Evolutionary conservation across 2,797 vertebrate genomes (phyloP).

Genomic region (Lophius americanus): DNA sequence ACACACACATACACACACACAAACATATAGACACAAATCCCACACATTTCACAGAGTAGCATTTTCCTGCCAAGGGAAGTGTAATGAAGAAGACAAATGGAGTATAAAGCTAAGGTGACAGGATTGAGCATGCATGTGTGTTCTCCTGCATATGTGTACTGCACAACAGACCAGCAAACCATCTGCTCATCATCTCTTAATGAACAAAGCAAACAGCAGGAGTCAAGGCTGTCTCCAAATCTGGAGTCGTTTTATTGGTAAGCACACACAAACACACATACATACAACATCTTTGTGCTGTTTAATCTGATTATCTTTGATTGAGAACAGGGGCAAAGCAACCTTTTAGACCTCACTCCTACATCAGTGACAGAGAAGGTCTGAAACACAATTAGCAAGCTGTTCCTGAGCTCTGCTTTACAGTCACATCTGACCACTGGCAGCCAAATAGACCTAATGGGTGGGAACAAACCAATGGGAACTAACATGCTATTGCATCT

Average conservation of each 20-base stretch:
- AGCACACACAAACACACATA: slow-evolving; percentile 66
- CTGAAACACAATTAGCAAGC: slow-evolving; percentile 83
- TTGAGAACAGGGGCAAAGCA: slow-evolving; percentile 82
- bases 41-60: slow-evolving; percentile 78
- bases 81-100: slow-evolving; percentile 91
- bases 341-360: slow-evolving; percentile 80
- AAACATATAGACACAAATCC: slow-evolving; percentile 39
- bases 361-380: slow-evolving; percentile 81
- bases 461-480: slow-evolving; percentile 80
- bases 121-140: slow-evolving; percentile 55
- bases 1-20: slow-evolving; percentile 25
- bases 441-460: slow-evolving; percentile 80
- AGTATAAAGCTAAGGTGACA: slow-evolving; percentile 87
- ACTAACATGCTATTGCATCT: slow-evolving; percentile 69
- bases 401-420: slow-evolving; percentile 80
- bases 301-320: slow-evolving; percentile 84
- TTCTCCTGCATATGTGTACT: slow-evolving; percentile 61
- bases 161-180: slow-evolving; percentile 85
- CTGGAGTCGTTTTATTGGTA: slow-evolving; percentile 83
- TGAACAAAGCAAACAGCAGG: slow-evolving; percentile 89
- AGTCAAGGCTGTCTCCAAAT: slow-evolving; percentile 86
- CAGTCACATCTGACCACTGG: slow-evolving; percentile 80
- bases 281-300: slow-evolving; percentile 64
- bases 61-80: slow-evolving; percentile 79
- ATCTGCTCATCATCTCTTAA: slow-evolving; percentile 88